A percentile compares a stretch with the other conserved stretches of the same genome.
phyloP scores from a whole-genome alignment of 2,797 vertebrate genomes.

The Aphelocoma californica region DNA sequence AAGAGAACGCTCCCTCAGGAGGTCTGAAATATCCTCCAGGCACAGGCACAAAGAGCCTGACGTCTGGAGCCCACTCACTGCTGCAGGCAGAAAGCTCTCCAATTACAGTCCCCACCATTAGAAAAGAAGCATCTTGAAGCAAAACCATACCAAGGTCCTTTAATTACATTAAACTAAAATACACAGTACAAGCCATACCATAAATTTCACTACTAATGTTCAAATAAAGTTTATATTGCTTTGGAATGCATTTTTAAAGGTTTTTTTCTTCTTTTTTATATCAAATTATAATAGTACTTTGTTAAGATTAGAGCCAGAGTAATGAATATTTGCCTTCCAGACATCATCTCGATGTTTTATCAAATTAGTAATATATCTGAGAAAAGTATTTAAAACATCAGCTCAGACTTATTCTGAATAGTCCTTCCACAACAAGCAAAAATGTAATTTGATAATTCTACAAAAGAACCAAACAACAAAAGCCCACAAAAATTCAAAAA shows the following conservation, averaged over 20 bases:
- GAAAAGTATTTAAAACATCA: background rate
- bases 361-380: background rate
- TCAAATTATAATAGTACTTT: background rate
- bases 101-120: background rate
- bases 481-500: background rate
- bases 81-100: conserved; percentile 33
- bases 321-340: conserved; percentile 9
- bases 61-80: background rate
- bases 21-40: conserved; percentile 8
- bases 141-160: background rate
- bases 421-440: background rate
- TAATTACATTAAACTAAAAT: conserved; percentile 16
- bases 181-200: background rate
- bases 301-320: background rate
- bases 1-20: conserved; percentile 8
- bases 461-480: background rate
- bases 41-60: background rate
- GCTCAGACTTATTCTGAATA: background rate
- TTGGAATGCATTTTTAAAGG: background rate
- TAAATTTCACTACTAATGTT: background rate
- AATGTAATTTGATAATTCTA: background rate
- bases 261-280: background rate
- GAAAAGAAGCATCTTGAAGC: background rate
- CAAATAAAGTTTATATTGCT: background rate
- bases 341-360: background rate